Base-by-base conservation (phyloP, 1,140 invertebrate genomes). In the Cepaea nemoralis region DNA sequence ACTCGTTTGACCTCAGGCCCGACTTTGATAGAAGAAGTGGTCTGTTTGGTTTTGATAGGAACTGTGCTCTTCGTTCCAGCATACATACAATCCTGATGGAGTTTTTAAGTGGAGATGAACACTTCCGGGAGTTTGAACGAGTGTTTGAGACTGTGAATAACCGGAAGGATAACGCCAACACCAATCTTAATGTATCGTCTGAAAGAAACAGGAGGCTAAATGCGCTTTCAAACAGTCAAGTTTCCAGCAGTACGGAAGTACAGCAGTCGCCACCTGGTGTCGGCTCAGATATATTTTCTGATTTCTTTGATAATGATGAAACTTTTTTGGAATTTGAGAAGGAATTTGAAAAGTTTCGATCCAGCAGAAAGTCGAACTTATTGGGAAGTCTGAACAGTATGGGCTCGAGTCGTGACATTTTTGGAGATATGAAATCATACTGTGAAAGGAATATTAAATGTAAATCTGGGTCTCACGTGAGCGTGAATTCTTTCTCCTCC, bases 291-390 rank as follows among this genome's bases (percentile, higher is more conserved):
- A 81, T 84, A 24, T 90, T 90, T 82, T 59, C 84, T 27, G 89
- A 90, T 59, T 90, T 90, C 78, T 90, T 90, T 82, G 83, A 89
- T 75, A 87, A 89, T 83, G 89, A 90, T 66, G 87, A 87, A 66
- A 87, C 88, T 82, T 90, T 90, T 79, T 85, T 88, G 73, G 86
- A 86, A 73, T 90, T 90, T 82, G 89, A 90, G 77, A 75, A 84
- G 31, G 89, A 90, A 75, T 87, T 90, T 82, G 86, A 88, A 50
- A 89, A 88, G 39, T 85, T 89, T 81, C 84, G 86, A 63, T 70
- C 84, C 24, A 87, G 85, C 77, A 42, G 87, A 69, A 63, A 86
- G 40, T 90, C 89, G 77, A 63, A 83, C 42, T 81, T 85, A 19
- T 77, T 89, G 35, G 81, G 80, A 42, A 84, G 86, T 31, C 66